phyloP scores from a whole-genome alignment of 1,140 invertebrate species.

The Thaumetopoea pityocampa region DNA sequence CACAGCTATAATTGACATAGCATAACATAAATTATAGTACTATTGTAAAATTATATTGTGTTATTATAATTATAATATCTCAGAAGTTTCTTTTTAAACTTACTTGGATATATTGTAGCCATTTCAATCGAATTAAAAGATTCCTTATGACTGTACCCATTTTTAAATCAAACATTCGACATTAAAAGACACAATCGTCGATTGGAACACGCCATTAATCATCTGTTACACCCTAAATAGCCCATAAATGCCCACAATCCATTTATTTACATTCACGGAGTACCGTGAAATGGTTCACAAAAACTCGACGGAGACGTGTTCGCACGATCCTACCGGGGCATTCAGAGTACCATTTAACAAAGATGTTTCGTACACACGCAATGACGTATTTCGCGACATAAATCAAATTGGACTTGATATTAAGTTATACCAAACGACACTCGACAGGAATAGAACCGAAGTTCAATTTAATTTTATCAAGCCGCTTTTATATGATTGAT shows the following conservation, averaged over 20 bases:
- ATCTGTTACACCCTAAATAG: constrained; percentile 46
- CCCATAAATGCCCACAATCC: constrained; percentile 64
- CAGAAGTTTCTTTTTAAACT: no score
- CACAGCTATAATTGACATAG: no score
- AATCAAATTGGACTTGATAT: constrained; percentile 68
- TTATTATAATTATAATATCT: no score
- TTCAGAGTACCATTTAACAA: constrained; percentile 2
- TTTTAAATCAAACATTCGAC: constrained; percentile 22
- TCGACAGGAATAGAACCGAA: background rate
- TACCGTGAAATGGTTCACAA: constrained; percentile 49
- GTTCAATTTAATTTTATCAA: background rate
- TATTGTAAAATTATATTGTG: no score
- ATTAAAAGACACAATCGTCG: constrained; percentile 9
- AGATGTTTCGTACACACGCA: constrained; percentile 8
- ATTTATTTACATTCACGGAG: constrained; percentile 36
- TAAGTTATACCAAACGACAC: constrained; percentile 25
- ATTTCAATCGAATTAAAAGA: background rate
- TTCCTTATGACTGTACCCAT: background rate
- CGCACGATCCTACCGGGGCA: constrained; percentile 30
- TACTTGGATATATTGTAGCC: no score
- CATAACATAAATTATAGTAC: no score
- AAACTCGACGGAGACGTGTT: constrained; percentile 37
- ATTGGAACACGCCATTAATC: constrained; percentile 50
- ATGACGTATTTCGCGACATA: constrained; percentile 41
- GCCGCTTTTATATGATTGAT: no score